Evolutionary conservation across 2,113 vertebrate species (phyloP), one percentile per base, ranked within the genome.

Genomic region (Dryoscopus gambensis): DNA sequence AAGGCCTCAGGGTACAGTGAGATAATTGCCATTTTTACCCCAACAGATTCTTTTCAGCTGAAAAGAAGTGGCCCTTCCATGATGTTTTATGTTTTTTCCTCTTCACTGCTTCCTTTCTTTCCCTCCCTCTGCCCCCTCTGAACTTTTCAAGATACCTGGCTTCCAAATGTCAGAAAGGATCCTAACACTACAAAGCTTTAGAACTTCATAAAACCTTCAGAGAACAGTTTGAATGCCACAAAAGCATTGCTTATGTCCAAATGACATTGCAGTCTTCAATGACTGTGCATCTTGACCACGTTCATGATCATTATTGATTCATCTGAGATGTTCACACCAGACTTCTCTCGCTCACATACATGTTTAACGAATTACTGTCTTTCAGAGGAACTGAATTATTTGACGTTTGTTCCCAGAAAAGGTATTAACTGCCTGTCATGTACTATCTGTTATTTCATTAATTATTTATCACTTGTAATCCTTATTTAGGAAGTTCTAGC

Each of bases 401-500:
- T 53, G 79, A 35, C 1, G 0, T 88, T 90, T 84, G 42, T 90
- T 91, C 76, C 52, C 60, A 81, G 60, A 37, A 94, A 93, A 75
- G 11, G 5, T 68, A 69, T 88, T 88, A 90, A 88, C 59, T 90
- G 24, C 31, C 31, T 79, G 47, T 59, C 85, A 27, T 37, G 30
- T 59, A 44, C 67, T 75, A 80, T 56, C 78, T 1, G 1, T 30
- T 49, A 49, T 53, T 83, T 92, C 65, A 69, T 91, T 89, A 67
- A 40, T 85, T 77, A 91, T 91, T 95, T 90, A 76, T 90, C 67
- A 67, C 39, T 76, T 70, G 31, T 27, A 70, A 69, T 90, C 53
- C 42, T 69, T 57, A 76, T 70, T 80, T 76, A 69, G 85, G 75
- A 93, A 87, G 67, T 93, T 85, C 47, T 53, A 42, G 69, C 76